Percentiles rank a stretch among this genome's conserved stretches.
Conservation (phyloP, 2,113 vertebrate genomes). For the Phrynosoma platyrhinos region DNA sequence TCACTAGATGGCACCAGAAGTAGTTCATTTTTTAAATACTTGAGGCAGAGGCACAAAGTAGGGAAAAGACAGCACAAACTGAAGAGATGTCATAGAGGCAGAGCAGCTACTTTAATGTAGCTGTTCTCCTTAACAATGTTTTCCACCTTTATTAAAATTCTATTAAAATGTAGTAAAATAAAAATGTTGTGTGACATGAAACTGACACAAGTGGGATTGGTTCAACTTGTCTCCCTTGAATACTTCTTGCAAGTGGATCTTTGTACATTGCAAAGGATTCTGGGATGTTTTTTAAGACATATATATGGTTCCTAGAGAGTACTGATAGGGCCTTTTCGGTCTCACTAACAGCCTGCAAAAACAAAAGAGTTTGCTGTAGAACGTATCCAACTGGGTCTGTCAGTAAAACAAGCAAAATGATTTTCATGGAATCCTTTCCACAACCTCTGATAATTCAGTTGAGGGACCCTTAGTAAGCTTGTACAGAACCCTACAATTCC, state of each 20-base stretch:
- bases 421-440: background rate
- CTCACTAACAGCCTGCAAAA: background rate
- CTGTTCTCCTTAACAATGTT: too few relatives aligned
- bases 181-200: background rate
- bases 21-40: constrained; percentile 66
- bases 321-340: background rate
- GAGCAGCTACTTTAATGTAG: too few relatives aligned
- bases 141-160: too few relatives aligned
- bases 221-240: too few relatives aligned
- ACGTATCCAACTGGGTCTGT: background rate
- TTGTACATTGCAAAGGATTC: background rate
- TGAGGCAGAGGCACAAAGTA: background rate
- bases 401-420: background rate
- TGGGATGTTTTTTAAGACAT: background rate
- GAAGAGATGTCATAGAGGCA: too few relatives aligned
- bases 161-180: background rate
- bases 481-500: background rate
- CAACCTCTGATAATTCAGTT: background rate
- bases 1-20: constrained; percentile 74
- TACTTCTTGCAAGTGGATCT: too few relatives aligned
- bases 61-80: background rate
- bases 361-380: background rate
- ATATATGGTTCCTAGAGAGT: background rate
- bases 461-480: background rate
- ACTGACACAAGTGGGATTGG: background rate